These are phyloP conservation scores for Lontra canadensis DNA, from an alignment of 2,113 vertebrate genomes.

Conservation along the genomic window DNA sequence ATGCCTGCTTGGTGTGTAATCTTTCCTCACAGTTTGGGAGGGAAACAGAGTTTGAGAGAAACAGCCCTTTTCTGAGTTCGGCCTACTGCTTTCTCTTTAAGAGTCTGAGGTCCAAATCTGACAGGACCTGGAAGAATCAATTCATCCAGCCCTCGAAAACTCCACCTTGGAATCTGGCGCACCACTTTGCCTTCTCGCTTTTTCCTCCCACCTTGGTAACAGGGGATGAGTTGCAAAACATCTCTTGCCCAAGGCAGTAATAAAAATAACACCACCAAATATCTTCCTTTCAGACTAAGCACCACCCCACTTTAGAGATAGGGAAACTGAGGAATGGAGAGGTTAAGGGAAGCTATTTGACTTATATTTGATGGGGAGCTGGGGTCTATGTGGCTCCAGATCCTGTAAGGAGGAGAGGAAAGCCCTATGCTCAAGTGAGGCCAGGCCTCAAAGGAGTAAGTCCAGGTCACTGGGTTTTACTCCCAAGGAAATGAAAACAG, in stretches of 20 bases:
- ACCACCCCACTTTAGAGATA: background rate
- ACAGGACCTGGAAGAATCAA: background rate
- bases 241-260: background rate
- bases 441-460: background rate
- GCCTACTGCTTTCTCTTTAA: background rate
- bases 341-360: background rate
- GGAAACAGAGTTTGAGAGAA: background rate
- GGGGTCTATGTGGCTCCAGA: background rate
- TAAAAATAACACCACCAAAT: background rate
- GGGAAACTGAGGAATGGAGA: conserved; percentile 25
- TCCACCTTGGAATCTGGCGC: background rate
- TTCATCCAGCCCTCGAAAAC: background rate
- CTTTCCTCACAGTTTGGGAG: background rate
- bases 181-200: background rate
- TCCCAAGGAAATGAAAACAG: conserved; percentile 2
- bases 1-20: background rate
- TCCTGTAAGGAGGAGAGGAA: background rate
- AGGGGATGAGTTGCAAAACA: background rate
- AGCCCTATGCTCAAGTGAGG: background rate
- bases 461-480: background rate
- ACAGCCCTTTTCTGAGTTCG: background rate
- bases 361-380: background rate
- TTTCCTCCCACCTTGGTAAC: background rate
- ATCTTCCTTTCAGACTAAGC: conserved; percentile 3
- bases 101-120: background rate